Conservation (phyloP, 2,113 vertebrate species). For the Catharus fuscescens region DNA sequence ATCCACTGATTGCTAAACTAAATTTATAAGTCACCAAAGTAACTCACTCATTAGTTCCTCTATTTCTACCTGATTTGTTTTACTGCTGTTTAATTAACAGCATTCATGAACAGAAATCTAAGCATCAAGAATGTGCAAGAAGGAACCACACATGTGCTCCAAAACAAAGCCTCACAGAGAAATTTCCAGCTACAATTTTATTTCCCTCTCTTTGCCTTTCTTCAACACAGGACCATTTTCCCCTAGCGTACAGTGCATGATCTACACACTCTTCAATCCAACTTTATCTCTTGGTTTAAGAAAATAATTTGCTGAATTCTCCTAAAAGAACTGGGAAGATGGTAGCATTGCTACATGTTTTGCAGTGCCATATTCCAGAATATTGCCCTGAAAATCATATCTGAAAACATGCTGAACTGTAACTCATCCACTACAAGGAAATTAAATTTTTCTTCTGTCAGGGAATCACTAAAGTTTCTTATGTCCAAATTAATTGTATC, state of each 20-base stretch:
- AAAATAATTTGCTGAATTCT: background rate
- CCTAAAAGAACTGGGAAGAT: background rate
- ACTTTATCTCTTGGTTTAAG: background rate
- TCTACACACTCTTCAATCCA: background rate
- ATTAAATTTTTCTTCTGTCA: background rate
- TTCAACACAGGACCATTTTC: background rate
- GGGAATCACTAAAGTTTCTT: background rate
- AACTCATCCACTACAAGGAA: background rate
- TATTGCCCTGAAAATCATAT: background rate
- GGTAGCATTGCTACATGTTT: background rate
- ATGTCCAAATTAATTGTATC: background rate
- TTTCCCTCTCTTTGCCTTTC: background rate
- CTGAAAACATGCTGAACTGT: background rate
- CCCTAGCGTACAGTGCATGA: background rate
- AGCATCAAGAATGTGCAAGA: background rate
- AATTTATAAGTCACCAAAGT: background rate
- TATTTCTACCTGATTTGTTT: background rate
- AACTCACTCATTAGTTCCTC: background rate
- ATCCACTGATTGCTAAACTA: background rate
- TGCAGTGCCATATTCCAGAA: background rate
- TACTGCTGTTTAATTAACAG: background rate
- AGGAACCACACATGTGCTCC: background rate
- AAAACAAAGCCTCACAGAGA: background rate
- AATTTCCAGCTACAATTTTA: background rate
- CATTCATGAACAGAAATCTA: background rate